Evolutionary conservation across 2,113 vertebrate genomes (phyloP).

Genomic region (Myotis yumanensis): DNA sequence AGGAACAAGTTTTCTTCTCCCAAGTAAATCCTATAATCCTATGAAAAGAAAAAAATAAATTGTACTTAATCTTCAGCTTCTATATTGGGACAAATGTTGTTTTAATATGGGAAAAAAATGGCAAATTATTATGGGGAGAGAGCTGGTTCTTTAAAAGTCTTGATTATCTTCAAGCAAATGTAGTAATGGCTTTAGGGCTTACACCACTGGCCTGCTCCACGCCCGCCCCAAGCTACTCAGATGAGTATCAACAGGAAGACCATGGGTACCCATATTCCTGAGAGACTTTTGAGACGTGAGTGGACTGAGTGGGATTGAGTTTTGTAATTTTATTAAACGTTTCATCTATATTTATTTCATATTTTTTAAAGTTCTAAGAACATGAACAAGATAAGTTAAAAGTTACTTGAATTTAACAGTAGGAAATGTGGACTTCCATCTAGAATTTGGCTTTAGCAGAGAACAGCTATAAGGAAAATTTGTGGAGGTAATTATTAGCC

Average conservation of each 20-base stretch:
- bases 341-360: constrained; percentile 59
- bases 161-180: neutral
- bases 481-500: constrained; percentile 74
- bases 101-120: neutral
- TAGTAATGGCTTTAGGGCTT: neutral
- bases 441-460: constrained; percentile 57
- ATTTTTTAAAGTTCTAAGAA: constrained; percentile 47
- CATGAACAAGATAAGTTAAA: constrained; percentile 24
- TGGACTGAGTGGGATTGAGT: constrained; percentile 37
- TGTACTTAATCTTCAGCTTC: neutral
- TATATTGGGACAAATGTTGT: neutral
- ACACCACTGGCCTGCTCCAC: rapidly evolving
- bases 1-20: neutral
- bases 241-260: neutral
- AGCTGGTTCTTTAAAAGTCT: neutral
- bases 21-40: neutral
- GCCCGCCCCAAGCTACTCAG: neutral
- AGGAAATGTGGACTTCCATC: constrained; percentile 35
- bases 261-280: neutral
- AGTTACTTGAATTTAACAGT: constrained; percentile 58
- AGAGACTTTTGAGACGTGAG: constrained; percentile 30
- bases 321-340: constrained; percentile 60
- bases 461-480: constrained; percentile 54
- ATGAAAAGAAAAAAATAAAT: neutral
- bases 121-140: neutral